Conservation (phyloP, 2,888 invertebrate species). For the Cephus runcator region DNA sequence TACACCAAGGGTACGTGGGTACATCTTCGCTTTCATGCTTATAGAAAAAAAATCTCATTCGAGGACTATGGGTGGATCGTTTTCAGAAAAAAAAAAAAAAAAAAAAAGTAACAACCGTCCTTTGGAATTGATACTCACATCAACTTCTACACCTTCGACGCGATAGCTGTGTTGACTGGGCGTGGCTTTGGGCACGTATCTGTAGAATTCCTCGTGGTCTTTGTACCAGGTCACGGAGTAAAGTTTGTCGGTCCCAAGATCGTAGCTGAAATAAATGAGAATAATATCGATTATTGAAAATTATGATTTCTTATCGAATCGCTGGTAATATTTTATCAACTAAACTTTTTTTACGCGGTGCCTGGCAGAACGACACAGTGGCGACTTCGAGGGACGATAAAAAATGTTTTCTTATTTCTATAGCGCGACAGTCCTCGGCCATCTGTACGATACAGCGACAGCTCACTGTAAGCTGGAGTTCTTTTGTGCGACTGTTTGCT, state of each 20-base stretch:
- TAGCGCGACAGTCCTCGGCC: not conserved
- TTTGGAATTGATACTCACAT: constrained; percentile 51
- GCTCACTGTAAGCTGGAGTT: not conserved
- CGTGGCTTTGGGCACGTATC: constrained; percentile 60
- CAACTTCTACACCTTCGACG: constrained; percentile 63
- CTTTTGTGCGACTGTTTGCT: not conserved
- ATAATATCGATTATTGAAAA: not conserved
- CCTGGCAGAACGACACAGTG: too few species aligned
- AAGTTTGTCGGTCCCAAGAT: constrained; percentile 61
- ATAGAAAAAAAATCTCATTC: not conserved
- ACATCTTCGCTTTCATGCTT: not conserved
- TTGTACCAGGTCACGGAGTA: constrained; percentile 69
- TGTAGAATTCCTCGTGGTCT: constrained; percentile 67
- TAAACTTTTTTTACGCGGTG: not conserved
- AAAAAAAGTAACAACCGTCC: not conserved
- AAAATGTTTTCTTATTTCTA: too few species aligned
- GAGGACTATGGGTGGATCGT: not conserved
- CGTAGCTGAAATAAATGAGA: constrained; percentile 60
- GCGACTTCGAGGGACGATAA: too few species aligned
- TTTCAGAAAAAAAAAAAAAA: not conserved
- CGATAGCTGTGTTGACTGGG: constrained; percentile 59
- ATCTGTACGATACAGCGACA: not conserved
- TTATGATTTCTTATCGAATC: too few species aligned
- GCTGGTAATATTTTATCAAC: not conserved
- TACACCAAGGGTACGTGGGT: not conserved